Evolutionary conservation across 2,888 invertebrate genomes (phyloP), one percentile per base, ranked within the genome.

Genomic region (Idaea dimidiata): DNA sequence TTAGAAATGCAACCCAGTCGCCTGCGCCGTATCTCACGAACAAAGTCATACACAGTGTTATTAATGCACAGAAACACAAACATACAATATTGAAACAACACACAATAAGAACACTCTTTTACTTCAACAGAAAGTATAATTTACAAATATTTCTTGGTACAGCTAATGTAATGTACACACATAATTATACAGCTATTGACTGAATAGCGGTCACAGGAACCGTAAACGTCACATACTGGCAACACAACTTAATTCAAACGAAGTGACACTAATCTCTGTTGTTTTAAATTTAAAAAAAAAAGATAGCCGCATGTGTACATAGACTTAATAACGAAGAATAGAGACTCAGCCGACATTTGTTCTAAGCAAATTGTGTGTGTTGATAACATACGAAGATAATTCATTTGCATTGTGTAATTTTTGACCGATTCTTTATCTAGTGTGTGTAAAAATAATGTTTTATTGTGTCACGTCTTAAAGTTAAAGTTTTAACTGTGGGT

Each of bases 281-380:
- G 73, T 72, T 75, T 80, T 80, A 77, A 78, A 74, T 81, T 71
- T 73, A 74, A 73, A 80, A 78, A 75, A 78, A 78, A 76, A 73
- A 76, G 75, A 71, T 77, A 75, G 70, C 64, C 63, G 43, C 43
- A 67, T 73, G 74, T 78, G 60, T 75, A 67, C 61, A 16, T 33
- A 70, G 69, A 70, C 71, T 78, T 80, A 76, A 76, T 74, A 69
- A 70, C 63, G 69, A 43, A 65, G 68, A 69, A 70, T 71, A 68
- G 69, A 59, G 69, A 57, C 72, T 69, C 73, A 71, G 75, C 77
- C 76, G 67, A 76, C 67, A 74, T 81, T 81, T 80, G 78, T 67
- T 70, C 70, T 64, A 73, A 68, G 70, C 77, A 77, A 77, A 79
- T 73, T 77, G 70, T 73, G 70, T 73, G 70, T 77, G 69, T 66